Evolutionary conservation across 2,113 vertebrate species (phyloP).

Genomic region (Serilophus lunatus): DNA sequence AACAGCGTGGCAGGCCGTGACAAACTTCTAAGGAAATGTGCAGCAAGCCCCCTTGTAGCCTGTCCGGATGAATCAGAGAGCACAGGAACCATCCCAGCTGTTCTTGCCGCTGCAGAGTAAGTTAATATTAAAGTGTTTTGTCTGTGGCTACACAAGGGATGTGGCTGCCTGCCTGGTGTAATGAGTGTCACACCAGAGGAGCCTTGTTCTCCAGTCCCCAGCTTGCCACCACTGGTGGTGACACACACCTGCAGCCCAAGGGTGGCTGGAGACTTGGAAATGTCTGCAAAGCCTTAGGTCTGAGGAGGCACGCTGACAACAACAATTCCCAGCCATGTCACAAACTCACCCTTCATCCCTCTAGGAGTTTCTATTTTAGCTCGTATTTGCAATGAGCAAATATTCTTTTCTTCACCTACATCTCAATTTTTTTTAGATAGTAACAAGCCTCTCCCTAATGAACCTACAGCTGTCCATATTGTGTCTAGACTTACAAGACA

Average conservation of each 20-base stretch:
- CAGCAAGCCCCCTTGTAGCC: not conserved
- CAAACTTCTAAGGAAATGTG: not conserved
- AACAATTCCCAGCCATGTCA: accelerated
- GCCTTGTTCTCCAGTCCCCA: not conserved
- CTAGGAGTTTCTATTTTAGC: not conserved
- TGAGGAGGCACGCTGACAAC: not conserved
- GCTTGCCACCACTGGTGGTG: not conserved
- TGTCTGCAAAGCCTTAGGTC: not conserved
- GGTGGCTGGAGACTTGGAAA: not conserved
- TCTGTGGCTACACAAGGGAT: not conserved
- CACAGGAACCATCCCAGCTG: not conserved
- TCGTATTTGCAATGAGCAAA: not conserved
- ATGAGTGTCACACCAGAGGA: not conserved
- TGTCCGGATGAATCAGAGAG: not conserved
- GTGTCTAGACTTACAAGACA: not conserved
- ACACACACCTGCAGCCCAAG: not conserved
- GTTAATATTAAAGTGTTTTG: not conserved
- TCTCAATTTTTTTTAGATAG: not conserved
- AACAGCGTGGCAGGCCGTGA: not conserved
- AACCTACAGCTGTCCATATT: not conserved
- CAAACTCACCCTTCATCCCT: not conserved
- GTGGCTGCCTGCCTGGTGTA: accelerated
- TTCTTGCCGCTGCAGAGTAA: not conserved
- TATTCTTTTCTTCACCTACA: not conserved
- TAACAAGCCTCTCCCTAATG: not conserved